A percentile compares a stretch with the other conserved stretches of the same genome.
Conservation (phyloP, 2,113 vertebrate genomes). For the Amblyornis subalaris region DNA sequence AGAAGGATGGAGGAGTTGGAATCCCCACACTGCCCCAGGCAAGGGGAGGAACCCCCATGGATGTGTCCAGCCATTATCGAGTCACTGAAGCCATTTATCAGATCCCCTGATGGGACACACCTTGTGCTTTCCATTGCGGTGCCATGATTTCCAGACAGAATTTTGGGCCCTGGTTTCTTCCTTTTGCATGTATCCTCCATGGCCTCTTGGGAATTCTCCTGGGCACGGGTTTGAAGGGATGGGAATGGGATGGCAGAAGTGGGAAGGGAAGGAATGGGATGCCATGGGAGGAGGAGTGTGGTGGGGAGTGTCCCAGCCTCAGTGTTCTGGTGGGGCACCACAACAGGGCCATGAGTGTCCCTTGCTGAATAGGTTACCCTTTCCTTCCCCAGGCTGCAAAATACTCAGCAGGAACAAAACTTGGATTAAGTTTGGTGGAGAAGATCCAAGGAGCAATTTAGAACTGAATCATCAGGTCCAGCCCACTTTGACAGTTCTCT, state of each 20-base stretch:
- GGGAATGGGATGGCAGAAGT: not conserved
- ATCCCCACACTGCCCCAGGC: not conserved
- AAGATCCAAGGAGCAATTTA: not conserved
- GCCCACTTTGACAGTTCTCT: not conserved
- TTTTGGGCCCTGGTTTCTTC: not conserved
- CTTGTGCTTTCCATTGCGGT: not conserved
- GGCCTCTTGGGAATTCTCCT: not conserved
- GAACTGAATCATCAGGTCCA: not conserved
- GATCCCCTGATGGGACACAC: not conserved
- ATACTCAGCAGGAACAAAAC: not conserved
- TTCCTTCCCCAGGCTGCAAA: not conserved
- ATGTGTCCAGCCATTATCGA: rapidly evolving
- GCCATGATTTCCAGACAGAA: not conserved
- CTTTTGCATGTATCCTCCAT: not conserved
- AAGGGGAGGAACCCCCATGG: not conserved
- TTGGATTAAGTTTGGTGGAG: not conserved
- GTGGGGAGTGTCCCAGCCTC: not conserved
- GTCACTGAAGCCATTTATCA: not conserved
- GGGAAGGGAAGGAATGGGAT: too few relatives aligned
- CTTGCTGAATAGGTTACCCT: not conserved
- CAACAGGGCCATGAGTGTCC: not conserved
- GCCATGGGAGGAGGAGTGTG: not conserved
- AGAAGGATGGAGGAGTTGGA: not conserved
- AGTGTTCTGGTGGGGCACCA: not conserved
- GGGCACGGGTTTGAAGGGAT: not conserved